Evolutionary conservation across 1,140 invertebrate genomes (phyloP).

Genomic region (Sarcophaga bullata): DNA sequence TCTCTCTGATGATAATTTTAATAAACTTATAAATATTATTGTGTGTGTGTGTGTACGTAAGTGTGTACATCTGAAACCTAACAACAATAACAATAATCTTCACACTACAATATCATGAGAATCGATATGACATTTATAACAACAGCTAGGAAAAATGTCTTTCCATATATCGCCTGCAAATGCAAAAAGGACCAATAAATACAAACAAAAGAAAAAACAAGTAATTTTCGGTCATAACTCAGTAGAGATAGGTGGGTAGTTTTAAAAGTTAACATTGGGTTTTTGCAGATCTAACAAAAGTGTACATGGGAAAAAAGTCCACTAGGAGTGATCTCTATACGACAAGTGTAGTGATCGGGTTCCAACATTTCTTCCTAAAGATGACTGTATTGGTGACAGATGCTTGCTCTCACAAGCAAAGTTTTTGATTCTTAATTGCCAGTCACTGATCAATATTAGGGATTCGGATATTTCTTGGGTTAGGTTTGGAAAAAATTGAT

Average conservation of each 20-base stretch:
- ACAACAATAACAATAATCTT: constrained; percentile 23
- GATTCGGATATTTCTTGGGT: too few species aligned
- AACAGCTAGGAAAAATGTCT: neutral
- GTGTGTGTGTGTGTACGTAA: too few species aligned
- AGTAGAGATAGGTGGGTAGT: neutral
- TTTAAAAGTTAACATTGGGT: neutral
- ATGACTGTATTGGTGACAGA: too few species aligned
- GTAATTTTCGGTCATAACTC: neutral
- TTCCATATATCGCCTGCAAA: neutral
- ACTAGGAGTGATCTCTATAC: too few species aligned
- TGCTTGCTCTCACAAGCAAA: too few species aligned
- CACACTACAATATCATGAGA: neutral
- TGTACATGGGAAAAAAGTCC: too few species aligned
- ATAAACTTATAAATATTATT: neutral
- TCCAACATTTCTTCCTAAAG: too few species aligned
- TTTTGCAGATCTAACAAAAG: too few species aligned
- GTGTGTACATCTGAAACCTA: constrained; percentile 4
- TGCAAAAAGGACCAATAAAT: neutral
- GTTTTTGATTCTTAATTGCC: too few species aligned
- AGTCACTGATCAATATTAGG: too few species aligned
- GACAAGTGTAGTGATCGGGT: too few species aligned
- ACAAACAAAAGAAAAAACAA: neutral
- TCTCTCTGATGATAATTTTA: neutral
- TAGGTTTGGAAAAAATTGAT: too few species aligned
- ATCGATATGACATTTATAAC: constrained; percentile 30